Evolutionary conservation across 2,888 invertebrate species (phyloP), one percentile per base, ranked within the genome.

Genomic region (Argynnis bischoffii): DNA sequence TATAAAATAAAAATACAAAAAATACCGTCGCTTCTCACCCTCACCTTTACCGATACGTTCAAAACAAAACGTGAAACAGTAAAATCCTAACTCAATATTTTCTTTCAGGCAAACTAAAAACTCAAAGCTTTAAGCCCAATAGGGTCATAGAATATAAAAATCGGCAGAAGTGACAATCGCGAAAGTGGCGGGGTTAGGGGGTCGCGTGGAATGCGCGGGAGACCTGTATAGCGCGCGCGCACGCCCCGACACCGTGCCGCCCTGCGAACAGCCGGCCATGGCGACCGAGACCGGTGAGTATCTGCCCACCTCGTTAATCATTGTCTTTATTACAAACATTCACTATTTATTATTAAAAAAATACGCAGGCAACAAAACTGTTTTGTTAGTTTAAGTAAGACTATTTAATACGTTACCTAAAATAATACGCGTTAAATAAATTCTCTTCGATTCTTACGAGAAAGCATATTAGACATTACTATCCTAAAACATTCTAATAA

Each of bases 241-340:
- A 85, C 91, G 90, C 85, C 85, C 88, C 82, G 89, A 87, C 82
- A 79, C 81, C 85, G 90, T 92, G 92, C 91, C 93, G 89, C 92
- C 93, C 84, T 89, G 91, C 70, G 90, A 90, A 77, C 91, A 86
- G 78, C 85, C 90, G 82, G 88, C 90, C 88, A 93, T 93, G 93
- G 92, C 93, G 83, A 90, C 92, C 87, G 93, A 93, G 69, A 88
- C 93, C 76, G 91, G 93, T 93, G 75, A 89, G 90, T 87, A 70
- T 65, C 51, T 48, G 66, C 21, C 55, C 35, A 66, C 47, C 6
- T 13, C 46, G 65, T 70, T 59, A 66, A 72, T 72, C 69, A 69
- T 54, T 48, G 53, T 63, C 57, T 63, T 73, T 67, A 66, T 53
- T 47, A 65, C 16, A 54, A 63, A 57, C 57, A 57, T 21, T 57